These are phyloP conservation scores for Fistularia tabacaria DNA, from an alignment of 2,797 vertebrate genomes.

Conservation along the genomic window DNA sequence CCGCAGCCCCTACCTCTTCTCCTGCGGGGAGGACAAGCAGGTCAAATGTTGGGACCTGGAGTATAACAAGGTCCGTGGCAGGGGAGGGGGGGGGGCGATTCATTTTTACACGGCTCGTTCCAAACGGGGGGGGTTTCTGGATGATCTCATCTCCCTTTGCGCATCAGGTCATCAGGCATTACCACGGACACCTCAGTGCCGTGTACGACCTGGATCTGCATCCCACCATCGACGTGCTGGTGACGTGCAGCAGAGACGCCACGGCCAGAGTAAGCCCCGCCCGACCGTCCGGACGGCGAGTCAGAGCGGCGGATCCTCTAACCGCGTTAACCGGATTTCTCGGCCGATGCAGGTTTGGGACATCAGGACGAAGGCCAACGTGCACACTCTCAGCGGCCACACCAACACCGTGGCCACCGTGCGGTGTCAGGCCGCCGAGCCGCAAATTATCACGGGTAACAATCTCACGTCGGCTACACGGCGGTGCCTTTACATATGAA, in stretches of 20 bases:
- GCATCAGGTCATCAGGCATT: constrained; percentile 92
- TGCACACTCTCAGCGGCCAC: constrained; percentile 92
- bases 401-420: constrained; percentile 98
- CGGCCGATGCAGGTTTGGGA: constrained; percentile 88
- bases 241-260: constrained; percentile 95
- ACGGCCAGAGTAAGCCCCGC: constrained; percentile 83
- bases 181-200: constrained; percentile 95
- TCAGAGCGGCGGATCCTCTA: no score
- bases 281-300: no score
- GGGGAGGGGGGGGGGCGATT: not conserved
- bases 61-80: constrained; percentile 87
- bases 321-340: not conserved
- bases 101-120: no score
- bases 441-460: constrained; percentile 94
- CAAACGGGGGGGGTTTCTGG: not conserved
- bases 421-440: constrained; percentile 91
- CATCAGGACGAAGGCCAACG: constrained; percentile 94
- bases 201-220: constrained; percentile 95
- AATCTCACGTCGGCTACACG: no score
- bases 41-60: constrained; percentile 99
- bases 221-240: constrained; percentile 93
- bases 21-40: constrained; percentile 98
- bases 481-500: not conserved
- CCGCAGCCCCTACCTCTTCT: constrained; percentile 95
- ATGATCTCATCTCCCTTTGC: not conserved